Percentiles rank a stretch among this genome's conserved stretches.
Evolutionary conservation across 2,888 invertebrate species (phyloP).

Genomic region (Cerastoderma edule): DNA sequence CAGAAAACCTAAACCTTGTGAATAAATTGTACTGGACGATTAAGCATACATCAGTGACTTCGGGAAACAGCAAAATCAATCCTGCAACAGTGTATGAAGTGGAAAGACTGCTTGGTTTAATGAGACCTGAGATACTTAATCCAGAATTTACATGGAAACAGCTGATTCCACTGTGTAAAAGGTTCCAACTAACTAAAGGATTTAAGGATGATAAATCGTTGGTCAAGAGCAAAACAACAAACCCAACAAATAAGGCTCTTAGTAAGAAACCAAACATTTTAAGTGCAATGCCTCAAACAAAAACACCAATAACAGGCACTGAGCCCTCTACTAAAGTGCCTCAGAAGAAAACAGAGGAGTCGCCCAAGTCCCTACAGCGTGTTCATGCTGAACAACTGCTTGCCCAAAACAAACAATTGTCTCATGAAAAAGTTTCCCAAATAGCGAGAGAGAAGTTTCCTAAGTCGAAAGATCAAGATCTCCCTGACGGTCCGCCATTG

Average conservation of each 20-base stretch:
- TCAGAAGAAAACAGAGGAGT: background rate
- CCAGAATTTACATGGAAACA: slow-evolving; percentile 70
- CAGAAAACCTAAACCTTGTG: slow-evolving; percentile 63
- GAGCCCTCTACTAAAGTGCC: background rate
- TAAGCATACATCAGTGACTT: slow-evolving; percentile 52
- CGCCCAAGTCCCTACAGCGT: slow-evolving; percentile 39
- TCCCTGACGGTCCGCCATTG: slow-evolving; percentile 44
- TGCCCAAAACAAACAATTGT: slow-evolving; percentile 38
- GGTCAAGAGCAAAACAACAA: too few species aligned
- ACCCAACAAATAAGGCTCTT: background rate
- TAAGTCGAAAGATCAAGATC: slow-evolving; percentile 31
- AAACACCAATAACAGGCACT: background rate
- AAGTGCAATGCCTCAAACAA: slow-evolving; percentile 8
- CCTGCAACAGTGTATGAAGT: slow-evolving; percentile 77
- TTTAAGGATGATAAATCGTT: too few species aligned
- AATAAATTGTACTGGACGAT: slow-evolving; percentile 66
- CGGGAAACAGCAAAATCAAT: slow-evolving; percentile 64
- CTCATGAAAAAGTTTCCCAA: slow-evolving; percentile 40
- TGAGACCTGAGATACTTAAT: slow-evolving; percentile 75
- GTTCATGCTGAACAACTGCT: slow-evolving; percentile 43
- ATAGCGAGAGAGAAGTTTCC: slow-evolving; percentile 49
- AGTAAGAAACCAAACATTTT: slow-evolving; percentile 17
- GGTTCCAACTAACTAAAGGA: slow-evolving; percentile 55
- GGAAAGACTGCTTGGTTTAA: slow-evolving; percentile 72
- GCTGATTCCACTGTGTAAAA: slow-evolving; percentile 69